A percentile compares a stretch with the other conserved stretches of the same genome.
These are phyloP conservation scores for Mimumesa dahlbomi DNA, from an alignment of 2,888 invertebrate species.

Conservation along the genomic window DNA sequence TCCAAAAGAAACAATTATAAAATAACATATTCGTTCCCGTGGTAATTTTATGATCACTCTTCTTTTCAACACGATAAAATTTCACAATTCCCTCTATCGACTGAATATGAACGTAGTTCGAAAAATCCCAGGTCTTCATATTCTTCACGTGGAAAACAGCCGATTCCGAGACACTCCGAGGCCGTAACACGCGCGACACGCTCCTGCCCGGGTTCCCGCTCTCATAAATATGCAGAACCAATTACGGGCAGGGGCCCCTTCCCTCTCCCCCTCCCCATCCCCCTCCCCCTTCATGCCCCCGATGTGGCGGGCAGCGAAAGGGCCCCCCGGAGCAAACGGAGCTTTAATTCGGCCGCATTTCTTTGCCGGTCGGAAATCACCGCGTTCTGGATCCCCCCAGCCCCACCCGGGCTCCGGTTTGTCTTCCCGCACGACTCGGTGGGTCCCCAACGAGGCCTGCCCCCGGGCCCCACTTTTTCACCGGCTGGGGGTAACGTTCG, in stretches of 20 bases:
- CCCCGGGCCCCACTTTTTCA: conserved; percentile 45
- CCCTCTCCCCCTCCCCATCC: conserved; percentile 25
- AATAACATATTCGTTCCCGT: too few relatives aligned
- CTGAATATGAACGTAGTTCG: too few relatives aligned
- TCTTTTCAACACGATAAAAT: too few relatives aligned
- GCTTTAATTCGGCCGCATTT: conserved; percentile 68
- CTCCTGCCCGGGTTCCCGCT: conserved; percentile 42
- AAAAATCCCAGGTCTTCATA: too few relatives aligned
- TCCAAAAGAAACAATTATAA: too few relatives aligned
- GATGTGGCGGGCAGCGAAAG: conserved; percentile 44
- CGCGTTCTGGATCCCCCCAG: conserved; percentile 52
- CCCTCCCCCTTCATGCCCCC: conserved; percentile 6
- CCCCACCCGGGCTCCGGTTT: conserved; percentile 35
- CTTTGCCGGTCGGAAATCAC: conserved; percentile 63
- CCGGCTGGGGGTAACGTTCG: conserved; percentile 46
- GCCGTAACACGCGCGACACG: conserved; percentile 21
- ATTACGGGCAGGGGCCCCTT: conserved; percentile 66
- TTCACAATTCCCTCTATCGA: too few relatives aligned
- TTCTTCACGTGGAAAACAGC: too few relatives aligned
- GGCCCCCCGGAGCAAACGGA: conserved; percentile 65
- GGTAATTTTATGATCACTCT: too few relatives aligned
- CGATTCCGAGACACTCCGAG: too few relatives aligned
- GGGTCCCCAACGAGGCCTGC: conserved; percentile 55
- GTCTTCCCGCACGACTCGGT: conserved; percentile 36
- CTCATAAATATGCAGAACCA: conserved; percentile 78